These are phyloP conservation scores for Arctopsyche grandis DNA, from an alignment of 1,140 invertebrate species.

Conservation along the genomic window DNA sequence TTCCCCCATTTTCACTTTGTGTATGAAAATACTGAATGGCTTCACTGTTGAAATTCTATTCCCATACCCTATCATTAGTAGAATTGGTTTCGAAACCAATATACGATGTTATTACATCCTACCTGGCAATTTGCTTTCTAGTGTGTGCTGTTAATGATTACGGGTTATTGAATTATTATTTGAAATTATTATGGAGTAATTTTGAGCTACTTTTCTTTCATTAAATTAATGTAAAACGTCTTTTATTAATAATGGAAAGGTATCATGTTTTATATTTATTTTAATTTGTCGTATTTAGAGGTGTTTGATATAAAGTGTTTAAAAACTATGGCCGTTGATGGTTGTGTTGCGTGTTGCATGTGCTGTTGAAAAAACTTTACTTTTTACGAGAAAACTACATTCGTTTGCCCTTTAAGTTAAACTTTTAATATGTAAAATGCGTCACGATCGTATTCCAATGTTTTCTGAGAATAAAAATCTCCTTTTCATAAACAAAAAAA, in stretches of 20 bases:
- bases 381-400: not conserved
- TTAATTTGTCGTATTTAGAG: too few relatives aligned
- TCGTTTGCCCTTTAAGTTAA: not conserved
- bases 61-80: not conserved
- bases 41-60: not conserved
- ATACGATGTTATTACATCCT: too few relatives aligned
- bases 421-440: not conserved
- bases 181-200: too few relatives aligned
- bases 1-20: constrained; percentile 33
- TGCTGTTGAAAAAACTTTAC: not conserved
- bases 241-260: too few relatives aligned
- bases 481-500: too few relatives aligned
- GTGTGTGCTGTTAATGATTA: not conserved
- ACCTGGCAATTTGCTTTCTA: not conserved
- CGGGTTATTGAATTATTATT: not conserved
- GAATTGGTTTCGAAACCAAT: not conserved
- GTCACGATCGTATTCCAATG: too few relatives aligned
- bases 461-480: too few relatives aligned
- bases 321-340: not conserved
- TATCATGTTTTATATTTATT: too few relatives aligned
- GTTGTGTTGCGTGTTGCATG: not conserved
- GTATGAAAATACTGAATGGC: not conserved
- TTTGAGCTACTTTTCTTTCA: too few relatives aligned
- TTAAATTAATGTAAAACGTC: too few relatives aligned
- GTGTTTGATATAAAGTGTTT: not conserved